These are phyloP conservation scores for Branchellion lobata DNA, from an alignment of 2,888 invertebrate genomes.

Conservation along the genomic window DNA sequence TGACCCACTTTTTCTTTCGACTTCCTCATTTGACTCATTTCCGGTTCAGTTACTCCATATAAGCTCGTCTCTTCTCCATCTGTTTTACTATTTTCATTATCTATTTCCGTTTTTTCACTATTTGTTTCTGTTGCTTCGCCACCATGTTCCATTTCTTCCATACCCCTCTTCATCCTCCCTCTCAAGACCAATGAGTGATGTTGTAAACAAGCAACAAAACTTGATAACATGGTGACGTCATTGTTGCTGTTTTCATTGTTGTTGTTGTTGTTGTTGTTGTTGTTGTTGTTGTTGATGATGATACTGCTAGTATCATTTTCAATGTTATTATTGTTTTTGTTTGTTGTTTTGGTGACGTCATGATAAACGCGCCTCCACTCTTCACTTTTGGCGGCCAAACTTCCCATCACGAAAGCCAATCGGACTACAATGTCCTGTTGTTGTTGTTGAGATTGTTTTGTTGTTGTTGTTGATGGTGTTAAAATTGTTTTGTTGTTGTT, in stretches of 20 bases:
- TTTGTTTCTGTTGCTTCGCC: not conserved
- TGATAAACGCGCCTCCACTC: not conserved
- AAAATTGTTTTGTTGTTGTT: not conserved
- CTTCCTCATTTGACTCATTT: too few relatives aligned
- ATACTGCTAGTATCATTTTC: too few relatives aligned
- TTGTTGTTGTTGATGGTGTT: not conserved
- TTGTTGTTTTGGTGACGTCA: not conserved
- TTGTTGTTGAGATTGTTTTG: not conserved
- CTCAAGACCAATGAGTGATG: too few relatives aligned
- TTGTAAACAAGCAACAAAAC: too few relatives aligned
- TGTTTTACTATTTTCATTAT: not conserved
- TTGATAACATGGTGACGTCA: too few relatives aligned
- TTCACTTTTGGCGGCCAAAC: not conserved
- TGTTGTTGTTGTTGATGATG: too few relatives aligned
- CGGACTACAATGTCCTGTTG: slow-evolving; percentile 17
- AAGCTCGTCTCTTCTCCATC: too few relatives aligned
- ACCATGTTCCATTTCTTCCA: not conserved
- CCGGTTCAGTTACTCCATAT: too few relatives aligned
- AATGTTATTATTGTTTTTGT: not conserved
- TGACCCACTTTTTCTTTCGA: too few relatives aligned
- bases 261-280: too few relatives aligned
- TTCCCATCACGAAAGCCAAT: not conserved
- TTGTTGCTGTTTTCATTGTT: too few relatives aligned
- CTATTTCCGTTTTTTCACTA: not conserved
- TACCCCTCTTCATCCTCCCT: too few relatives aligned